Percentiles rank a stretch among this genome's conserved stretches.
These are phyloP conservation scores for Callorhinus ursinus DNA, from an alignment of 2,113 vertebrate species.

Conservation along the genomic window DNA sequence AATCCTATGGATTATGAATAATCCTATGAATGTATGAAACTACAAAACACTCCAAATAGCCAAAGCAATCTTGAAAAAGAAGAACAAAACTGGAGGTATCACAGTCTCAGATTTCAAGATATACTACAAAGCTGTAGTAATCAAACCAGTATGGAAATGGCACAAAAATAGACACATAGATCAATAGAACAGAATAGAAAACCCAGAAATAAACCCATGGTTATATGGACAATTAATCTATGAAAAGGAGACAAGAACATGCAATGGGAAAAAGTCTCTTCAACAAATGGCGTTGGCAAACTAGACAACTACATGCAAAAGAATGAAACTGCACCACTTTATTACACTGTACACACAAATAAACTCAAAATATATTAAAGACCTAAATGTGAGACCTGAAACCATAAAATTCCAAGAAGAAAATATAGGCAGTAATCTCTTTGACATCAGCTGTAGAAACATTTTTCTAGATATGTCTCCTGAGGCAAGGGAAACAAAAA, in stretches of 20 bases:
- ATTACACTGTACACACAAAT: background rate
- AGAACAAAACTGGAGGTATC: background rate
- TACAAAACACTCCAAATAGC: background rate
- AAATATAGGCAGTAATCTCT: background rate
- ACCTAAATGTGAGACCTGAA: background rate
- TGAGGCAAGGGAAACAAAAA: background rate
- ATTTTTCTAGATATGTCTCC: background rate
- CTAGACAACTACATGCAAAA: background rate
- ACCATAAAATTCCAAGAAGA: background rate
- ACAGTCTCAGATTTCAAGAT: background rate
- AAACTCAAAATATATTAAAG: background rate
- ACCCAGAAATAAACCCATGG: background rate
- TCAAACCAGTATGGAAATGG: background rate
- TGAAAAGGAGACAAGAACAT: background rate
- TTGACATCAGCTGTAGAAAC: background rate
- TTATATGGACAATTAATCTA: background rate
- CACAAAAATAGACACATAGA: background rate
- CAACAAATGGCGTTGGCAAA: background rate
- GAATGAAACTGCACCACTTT: background rate
- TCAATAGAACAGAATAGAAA: background rate
- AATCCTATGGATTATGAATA: background rate
- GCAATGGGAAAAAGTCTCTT: background rate
- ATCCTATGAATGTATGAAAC: background rate
- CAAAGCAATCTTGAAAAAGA: background rate
- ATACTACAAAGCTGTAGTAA: background rate